Evolutionary conservation across 2,888 invertebrate species (phyloP).

Genomic region (Drosophila melanosoma): DNA sequence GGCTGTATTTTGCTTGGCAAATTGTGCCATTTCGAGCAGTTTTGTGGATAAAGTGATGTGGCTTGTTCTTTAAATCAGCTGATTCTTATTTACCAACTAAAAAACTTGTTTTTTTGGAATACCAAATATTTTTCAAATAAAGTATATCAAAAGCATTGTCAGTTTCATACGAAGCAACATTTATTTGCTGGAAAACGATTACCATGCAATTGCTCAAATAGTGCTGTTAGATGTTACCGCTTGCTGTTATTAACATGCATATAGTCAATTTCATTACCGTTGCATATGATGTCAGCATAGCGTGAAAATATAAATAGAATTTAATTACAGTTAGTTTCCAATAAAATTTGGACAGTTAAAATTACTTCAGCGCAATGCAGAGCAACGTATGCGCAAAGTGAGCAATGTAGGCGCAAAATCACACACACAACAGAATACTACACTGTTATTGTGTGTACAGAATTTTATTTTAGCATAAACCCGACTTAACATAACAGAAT

Average conservation of each 20-base stretch:
- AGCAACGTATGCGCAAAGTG: slow-evolving; percentile 8
- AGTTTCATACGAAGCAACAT: not conserved
- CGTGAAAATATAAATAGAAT: not conserved
- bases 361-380: not conserved
- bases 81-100: slow-evolving; percentile 30
- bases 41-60: too few relatives aligned
- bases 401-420: slow-evolving; percentile 11
- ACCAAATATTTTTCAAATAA: not conserved
- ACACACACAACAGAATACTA: slow-evolving; percentile 4
- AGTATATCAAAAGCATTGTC: not conserved
- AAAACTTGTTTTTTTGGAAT: too few relatives aligned
- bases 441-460: slow-evolving; percentile 25
- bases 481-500: slow-evolving; percentile 44
- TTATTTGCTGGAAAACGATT: too few relatives aligned
- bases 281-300: not conserved
- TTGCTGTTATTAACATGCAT: not conserved
- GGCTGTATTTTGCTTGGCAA: slow-evolving; percentile 22
- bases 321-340: not conserved
- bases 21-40: not conserved
- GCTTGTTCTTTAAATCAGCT: slow-evolving; percentile 23
- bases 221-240: slow-evolving; percentile 8
- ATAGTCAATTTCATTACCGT: slow-evolving; percentile 3
- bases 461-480: slow-evolving; percentile 23
- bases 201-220: not conserved
- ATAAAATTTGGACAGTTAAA: not conserved